Evolutionary conservation across 23 tunicate species (phyloP).

Genomic region (Phallusia fumigata): DNA sequence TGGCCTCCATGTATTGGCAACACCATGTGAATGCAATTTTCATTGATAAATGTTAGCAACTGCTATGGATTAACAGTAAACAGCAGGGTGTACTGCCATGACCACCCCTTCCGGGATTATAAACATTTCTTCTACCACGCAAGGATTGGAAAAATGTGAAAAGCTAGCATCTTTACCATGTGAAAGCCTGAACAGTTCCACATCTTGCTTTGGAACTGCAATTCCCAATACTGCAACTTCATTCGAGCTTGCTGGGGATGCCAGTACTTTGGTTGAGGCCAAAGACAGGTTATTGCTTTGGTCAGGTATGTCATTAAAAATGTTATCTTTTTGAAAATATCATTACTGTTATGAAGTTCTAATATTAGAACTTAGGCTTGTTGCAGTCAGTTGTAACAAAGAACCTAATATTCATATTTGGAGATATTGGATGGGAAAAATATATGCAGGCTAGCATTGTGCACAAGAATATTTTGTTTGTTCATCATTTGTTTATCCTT

Average conservation of each 20-base stretch:
- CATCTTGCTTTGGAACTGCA: slow-evolving; percentile 67
- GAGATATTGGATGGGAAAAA: no score
- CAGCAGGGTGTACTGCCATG: neutral
- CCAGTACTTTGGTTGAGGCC: slow-evolving; percentile 48
- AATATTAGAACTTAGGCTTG: no score
- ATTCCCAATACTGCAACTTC: slow-evolving; percentile 59
- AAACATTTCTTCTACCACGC: neutral
- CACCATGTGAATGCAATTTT: no score
- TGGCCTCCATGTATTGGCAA: no score
- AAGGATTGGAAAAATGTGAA: neutral
- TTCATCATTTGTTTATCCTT: no score
- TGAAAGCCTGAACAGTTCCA: neutral
- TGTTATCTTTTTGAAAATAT: no score
- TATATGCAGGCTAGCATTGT: no score
- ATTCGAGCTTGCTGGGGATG: slow-evolving; percentile 61
- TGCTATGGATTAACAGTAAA: neutral
- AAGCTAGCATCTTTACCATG: neutral
- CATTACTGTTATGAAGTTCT: no score
- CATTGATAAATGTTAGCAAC: neutral
- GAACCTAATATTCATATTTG: no score
- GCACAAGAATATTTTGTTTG: no score
- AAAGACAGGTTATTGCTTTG: slow-evolving; percentile 65
- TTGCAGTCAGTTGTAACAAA: no score
- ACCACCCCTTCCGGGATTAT: neutral
- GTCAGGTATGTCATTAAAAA: slow-evolving; percentile 79